phyloP scores from a whole-genome alignment of 2,113 vertebrate genomes.

The Choloepus hoffmanni region DNA sequence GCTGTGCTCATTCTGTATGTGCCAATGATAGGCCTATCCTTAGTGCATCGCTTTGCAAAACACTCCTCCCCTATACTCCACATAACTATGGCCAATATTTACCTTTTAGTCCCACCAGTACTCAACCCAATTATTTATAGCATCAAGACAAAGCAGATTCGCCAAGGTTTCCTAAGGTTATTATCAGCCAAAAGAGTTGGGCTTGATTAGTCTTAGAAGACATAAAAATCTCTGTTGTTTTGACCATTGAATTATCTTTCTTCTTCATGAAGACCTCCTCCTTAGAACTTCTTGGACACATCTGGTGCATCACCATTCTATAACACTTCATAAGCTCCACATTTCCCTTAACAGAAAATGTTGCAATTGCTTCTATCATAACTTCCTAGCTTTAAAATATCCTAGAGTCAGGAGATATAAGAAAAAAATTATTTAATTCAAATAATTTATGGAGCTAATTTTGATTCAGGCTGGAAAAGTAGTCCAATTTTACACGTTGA shows the following conservation, averaged over 20 bases:
- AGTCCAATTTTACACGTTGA: background rate
- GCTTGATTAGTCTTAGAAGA: background rate
- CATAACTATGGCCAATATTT: conserved; percentile 51
- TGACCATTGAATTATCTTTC: background rate
- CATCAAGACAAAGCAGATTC: conserved; percentile 55
- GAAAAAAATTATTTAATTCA: background rate
- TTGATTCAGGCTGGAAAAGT: background rate
- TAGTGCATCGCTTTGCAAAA: conserved; percentile 43
- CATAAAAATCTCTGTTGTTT: background rate
- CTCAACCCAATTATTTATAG: conserved; percentile 60
- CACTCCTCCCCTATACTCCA: background rate
- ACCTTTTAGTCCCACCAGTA: conserved; percentile 49
- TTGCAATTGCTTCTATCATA: background rate
- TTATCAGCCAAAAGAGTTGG: background rate
- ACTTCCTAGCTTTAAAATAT: background rate
- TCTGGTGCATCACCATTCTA: background rate
- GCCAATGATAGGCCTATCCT: conserved; percentile 25
- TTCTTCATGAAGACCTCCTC: background rate
- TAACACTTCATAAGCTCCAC: background rate
- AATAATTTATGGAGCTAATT: background rate
- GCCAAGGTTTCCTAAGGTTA: background rate
- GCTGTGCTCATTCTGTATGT: conserved; percentile 68
- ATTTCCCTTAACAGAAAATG: background rate
- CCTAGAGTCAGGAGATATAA: background rate
- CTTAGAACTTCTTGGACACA: background rate